Evolutionary conservation across 2,797 vertebrate genomes (phyloP), one percentile per base, ranked within the genome.

Genomic region (Sphenopsis melanotis): DNA sequence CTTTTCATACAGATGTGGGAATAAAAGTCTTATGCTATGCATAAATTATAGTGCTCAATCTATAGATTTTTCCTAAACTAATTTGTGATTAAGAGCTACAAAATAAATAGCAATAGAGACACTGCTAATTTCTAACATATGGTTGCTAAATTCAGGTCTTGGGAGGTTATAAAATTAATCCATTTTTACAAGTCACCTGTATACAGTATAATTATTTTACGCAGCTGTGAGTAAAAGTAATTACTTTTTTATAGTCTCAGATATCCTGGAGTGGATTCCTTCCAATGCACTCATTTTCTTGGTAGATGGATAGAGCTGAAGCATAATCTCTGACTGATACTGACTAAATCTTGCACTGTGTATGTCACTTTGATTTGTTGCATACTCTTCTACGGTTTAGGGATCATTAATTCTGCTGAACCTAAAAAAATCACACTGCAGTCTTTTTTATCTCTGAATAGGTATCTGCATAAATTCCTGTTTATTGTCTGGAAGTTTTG

Each of bases 91-190:
- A 87, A 89, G 56, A 83, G 36, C 75, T 72, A 69, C 44, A 82
- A 89, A 80, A 81, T 85, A 94, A 90, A 92, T 30, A 86, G 52
- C 52, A 93, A 41, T 26, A 37, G 60, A 78, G 82, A 75, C 76
- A 76, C 52, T 37, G 50, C 50, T 93, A 95, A 65, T 83, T 85
- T 83, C 75, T 91, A 89, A 53, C 61, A 46, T 89, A 50, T 74
- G 57, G 87, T 87, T 94, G 46, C 76, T 89, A 83, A 93, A 46
- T 53, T 34, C 44, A 61, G 53, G 49, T 92, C 89, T 93, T 8
- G 3, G n/a, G 94, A 97, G 52, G 36, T 82, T 82, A 76, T 64
- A 94, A 94, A 91, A 91, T 96, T 92, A 96, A 97, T 97, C 72
- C 50, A 57, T 64, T 92, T 93, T 96, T 88, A 44, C 37, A 87